Conservation (phyloP, 1,140 invertebrate species). For the Lepidotrigona ventralis region DNA sequence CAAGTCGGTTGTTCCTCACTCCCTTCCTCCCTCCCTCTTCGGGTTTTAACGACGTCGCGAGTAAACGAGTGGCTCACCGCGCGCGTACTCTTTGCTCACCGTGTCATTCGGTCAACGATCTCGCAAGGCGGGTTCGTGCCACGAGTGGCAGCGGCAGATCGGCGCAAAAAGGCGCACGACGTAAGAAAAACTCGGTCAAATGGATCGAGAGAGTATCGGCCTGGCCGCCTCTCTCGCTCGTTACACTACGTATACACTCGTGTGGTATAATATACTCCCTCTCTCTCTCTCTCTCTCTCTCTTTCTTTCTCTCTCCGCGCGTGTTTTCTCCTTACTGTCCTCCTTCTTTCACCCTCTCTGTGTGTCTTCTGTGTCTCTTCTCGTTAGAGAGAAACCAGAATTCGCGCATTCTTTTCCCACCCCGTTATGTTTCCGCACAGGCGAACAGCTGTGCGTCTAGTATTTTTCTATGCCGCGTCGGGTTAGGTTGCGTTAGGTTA, state of each 20-base stretch:
- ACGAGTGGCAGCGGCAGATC: slow-evolving; percentile 33
- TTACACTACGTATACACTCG: too few species aligned
- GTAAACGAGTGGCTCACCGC: slow-evolving; percentile 19
- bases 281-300: too few species aligned
- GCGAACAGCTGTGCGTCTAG: neutral
- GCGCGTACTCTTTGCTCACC: slow-evolving; percentile 25
- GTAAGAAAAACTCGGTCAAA: slow-evolving; percentile 54
- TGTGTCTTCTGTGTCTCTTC: slow-evolving; percentile 2
- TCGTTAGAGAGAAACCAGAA: neutral
- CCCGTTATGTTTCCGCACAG: neutral
- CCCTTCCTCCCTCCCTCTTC: too few species aligned
- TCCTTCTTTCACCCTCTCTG: neutral
- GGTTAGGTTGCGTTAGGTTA: neutral
- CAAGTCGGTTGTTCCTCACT: slow-evolving; percentile 1
- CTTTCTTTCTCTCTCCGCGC: neutral
- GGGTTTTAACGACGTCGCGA: slow-evolving; percentile 27
- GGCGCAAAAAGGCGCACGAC: slow-evolving; percentile 37
- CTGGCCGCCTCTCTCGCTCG: neutral
- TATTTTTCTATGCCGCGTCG: neutral
- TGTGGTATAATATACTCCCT: too few species aligned
- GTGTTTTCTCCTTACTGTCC: slow-evolving; percentile 23
- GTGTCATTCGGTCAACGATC: slow-evolving; percentile 55
- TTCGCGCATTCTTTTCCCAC: neutral
- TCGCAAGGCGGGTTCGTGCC: slow-evolving; percentile 38
- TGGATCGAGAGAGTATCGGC: slow-evolving; percentile 44